Evolutionary conservation across 2,797 vertebrate species (phyloP), one percentile per base, ranked within the genome.

Genomic region (Lithobates sylvaticus): DNA sequence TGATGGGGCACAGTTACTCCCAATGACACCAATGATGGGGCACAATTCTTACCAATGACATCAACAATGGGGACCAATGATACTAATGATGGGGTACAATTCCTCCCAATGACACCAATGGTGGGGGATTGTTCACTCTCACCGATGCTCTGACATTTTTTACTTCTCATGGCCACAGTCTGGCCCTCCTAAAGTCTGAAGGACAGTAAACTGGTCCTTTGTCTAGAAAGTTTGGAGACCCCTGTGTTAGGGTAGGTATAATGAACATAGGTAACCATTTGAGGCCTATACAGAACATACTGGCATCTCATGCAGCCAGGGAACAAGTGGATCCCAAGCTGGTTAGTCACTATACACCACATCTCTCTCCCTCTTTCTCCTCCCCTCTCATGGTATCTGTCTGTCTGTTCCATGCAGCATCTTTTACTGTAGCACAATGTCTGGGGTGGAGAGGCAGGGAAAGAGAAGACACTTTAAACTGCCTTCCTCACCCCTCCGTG

Each of bases 351-450:
- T 81, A 76, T 76, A 75, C 84, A 75, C 81, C 76, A 44, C 32
- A 76, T 88, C 76, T 84, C 76, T 84, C 81, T 81, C 82, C 82
- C 77, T 84, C 82, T 77, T 69, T 87, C 82, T 84, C 83, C 82
- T 84, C 77, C 77, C 76, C 77, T 76, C 72, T 74, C 36, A 78
- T 42, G 58, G 44, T 71, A 77, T 69, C 15, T 84, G 81, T 81
- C 58, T 84, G 86, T 84, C 81, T 81, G 71, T 88, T 76, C 26
- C 78, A 70, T 39, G 82, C 81, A 69, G 39, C 76, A 83, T 83
- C 65, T 74, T 32, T 78, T 69, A 74, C 23, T 78, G 80, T 79
- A 71, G 80, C 74, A 72, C 23, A 86, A 75, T 82, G 73, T 72
- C 76, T 75, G 65, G 67, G 75, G 74, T 70, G 67, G 76, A 87